Evolutionary conservation across 2,113 vertebrate genomes (phyloP), one percentile per base, ranked within the genome.

Genomic region (Petrocephalus zakoni): DNA sequence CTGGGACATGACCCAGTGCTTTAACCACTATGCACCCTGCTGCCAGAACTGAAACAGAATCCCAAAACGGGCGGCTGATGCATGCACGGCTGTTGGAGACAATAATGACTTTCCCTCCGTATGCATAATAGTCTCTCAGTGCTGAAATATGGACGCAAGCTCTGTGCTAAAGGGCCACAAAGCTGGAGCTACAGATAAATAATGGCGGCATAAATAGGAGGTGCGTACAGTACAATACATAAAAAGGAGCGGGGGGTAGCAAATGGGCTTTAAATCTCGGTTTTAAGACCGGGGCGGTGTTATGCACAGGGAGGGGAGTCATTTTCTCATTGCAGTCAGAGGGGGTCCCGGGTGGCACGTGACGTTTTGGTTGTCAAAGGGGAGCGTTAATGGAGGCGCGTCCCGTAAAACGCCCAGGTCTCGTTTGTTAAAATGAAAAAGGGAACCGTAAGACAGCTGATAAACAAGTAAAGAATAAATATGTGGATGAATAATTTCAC

Each of bases 381-480:
- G 34, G 72, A 34, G 15, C 2, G 13, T 37, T 78, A 42, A 78
- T 78, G 72, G 72, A 78, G 34, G 72, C 10, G 34, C 72, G 4
- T 78, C 72, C 72, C 34, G 17, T 78, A 78, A 78, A 78, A 34
- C 6, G 34, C 72, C 29, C 34, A 17, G 34, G 34, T 78, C 29
- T 78, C 72, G 2, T 78, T 78, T 78, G 34, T 78, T 78, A 78
- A 78, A 78, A 78, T 83, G 81, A 83, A 83, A 46, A 47, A 83
- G 21, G 78, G 37, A 78, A 42, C 72, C 34, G 7, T 19, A 15
- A 78, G 81, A 49, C 37, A 49, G 81, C 42, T n/a, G 81, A 83
- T 83, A 47, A 83, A 83, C 81, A 46, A 49, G 49, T 83, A 46
- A 83, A 19, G 42, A 22, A 47, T 83, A 83, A 83, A 49, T n/a